Evolutionary conservation across 2,113 vertebrate genomes (phyloP).

Genomic region (Speoplatyrhinus poulsoni): DNA sequence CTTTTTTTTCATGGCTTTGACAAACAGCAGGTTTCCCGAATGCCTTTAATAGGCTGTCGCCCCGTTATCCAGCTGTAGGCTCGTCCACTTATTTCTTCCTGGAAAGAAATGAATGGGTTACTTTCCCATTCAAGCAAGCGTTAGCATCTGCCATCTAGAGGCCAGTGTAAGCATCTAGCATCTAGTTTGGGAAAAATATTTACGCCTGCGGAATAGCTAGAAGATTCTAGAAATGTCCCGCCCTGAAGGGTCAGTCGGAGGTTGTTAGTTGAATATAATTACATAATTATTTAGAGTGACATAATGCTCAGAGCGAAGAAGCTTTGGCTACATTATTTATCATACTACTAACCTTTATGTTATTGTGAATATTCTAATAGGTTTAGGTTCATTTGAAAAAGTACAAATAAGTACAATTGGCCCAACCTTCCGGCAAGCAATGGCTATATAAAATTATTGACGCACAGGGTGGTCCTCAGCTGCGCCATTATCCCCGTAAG

Average conservation of each 20-base stretch:
- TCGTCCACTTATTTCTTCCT: conserved; percentile 18
- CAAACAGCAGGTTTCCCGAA: not conserved
- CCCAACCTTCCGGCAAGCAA: too few species aligned
- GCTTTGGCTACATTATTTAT: too few species aligned
- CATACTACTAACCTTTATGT: too few species aligned
- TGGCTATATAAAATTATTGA: not conserved
- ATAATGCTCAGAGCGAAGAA: too few species aligned
- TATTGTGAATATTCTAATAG: not conserved
- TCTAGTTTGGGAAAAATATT: conserved; percentile 8
- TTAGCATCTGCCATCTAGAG: conserved; percentile 53
- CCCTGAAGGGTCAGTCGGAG: not conserved
- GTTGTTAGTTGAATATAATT: too few species aligned
- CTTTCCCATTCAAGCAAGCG: not conserved
- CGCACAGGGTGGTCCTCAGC: conserved; percentile 36
- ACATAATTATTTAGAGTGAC: too few species aligned
- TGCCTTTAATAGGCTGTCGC: conserved; percentile 6
- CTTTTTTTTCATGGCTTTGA: conserved; percentile 19
- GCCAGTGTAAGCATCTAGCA: conserved; percentile 25
- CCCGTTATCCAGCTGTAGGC: conserved; percentile 16
- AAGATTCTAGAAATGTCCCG: conserved; percentile 35
- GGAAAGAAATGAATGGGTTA: conserved; percentile 11
- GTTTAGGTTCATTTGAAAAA: not conserved
- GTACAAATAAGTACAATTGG: too few species aligned
- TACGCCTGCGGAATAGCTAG: conserved; percentile 7
- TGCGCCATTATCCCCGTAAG: conserved; percentile 25